Conservation (phyloP, 2,113 vertebrate species). For the Clarias magur region DNA sequence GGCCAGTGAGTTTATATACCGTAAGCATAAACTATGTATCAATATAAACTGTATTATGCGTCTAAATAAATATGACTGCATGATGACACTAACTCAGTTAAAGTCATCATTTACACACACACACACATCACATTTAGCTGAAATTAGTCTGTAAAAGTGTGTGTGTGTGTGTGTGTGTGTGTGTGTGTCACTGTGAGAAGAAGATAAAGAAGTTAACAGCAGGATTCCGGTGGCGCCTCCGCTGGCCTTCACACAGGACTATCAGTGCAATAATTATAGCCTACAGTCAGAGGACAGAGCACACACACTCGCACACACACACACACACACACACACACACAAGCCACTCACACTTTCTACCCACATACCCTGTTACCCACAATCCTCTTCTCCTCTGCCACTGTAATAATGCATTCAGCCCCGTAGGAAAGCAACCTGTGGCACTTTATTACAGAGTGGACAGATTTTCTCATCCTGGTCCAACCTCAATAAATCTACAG, state of each 20-base stretch:
- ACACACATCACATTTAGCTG: neutral
- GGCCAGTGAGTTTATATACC: no score
- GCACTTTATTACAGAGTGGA: slow-evolving; percentile 61
- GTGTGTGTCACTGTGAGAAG: slow-evolving; percentile 61
- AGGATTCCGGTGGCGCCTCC: slow-evolving; percentile 56
- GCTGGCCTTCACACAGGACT: slow-evolving; percentile 48
- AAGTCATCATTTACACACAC: neutral
- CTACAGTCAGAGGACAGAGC: slow-evolving; percentile 35
- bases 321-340: neutral
- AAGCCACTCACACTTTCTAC: slow-evolving; percentile 13
- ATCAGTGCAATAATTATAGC: slow-evolving; percentile 41
- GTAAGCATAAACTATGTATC: no score
- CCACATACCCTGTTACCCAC: slow-evolving; percentile 9
- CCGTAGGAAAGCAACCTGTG: slow-evolving; percentile 65
- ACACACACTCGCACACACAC: neutral
- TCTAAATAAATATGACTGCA: neutral
- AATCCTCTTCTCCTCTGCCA: slow-evolving; percentile 40
- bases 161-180: slow-evolving; percentile 53
- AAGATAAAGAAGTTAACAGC: slow-evolving; percentile 58
- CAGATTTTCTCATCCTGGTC: slow-evolving; percentile 58
- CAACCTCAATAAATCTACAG: slow-evolving; percentile 69
- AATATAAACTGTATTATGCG: neutral
- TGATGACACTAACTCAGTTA: neutral
- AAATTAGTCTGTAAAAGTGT: slow-evolving; percentile 9
- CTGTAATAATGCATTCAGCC: slow-evolving; percentile 63